Base-by-base conservation (phyloP, 1,140 invertebrate species). In the Pomacea maculata region DNA sequence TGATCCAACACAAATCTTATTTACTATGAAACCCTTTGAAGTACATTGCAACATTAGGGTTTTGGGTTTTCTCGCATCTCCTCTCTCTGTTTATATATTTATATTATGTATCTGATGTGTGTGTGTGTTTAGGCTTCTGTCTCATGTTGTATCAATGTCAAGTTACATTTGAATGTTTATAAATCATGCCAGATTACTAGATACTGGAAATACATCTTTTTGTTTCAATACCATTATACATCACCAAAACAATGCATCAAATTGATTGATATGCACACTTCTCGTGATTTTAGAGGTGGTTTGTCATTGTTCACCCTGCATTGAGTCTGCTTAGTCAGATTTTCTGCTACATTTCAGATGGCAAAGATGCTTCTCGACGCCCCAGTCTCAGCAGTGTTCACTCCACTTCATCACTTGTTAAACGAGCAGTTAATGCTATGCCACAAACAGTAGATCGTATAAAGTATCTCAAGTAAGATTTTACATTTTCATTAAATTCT, bases 371-470 rank as follows among this genome's bases (percentile, higher is more conserved):
- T 14, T 55, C 17, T 25, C n/a, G 65, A 17, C n/a, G 74, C 34
- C 21, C 61, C 45, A 82, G 81, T 52, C 21, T 76, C 17, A 63
- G 75, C 17, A 79, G 80, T 55, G 79, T 75, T 64, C 82, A 83
- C 61, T 85, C 84, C 21, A 64, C 78, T 15, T 72, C 77, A 8
- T 83, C 82, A 1, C 52, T 78, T 29, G 67, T 85, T 45, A 68
- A 74, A 67, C 52, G 54, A 14, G 68, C 74, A 8, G 73, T 85
- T 6, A 52, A 57, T 1, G 67, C 78, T 71, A 81, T 87, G n/a
- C 87, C 87, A 25, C 19, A 86, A 29, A 80, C 87, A 29, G 83
- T 87, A 21, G 81, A 86, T 74, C 85, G 81, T 67, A 87, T 87
- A 61, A 79, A 72, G 75, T 80, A 81, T 57, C 79, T 87, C 34